Evolutionary conservation across 2,888 invertebrate genomes (phyloP).

Genomic region (Cynaeus angustus): DNA sequence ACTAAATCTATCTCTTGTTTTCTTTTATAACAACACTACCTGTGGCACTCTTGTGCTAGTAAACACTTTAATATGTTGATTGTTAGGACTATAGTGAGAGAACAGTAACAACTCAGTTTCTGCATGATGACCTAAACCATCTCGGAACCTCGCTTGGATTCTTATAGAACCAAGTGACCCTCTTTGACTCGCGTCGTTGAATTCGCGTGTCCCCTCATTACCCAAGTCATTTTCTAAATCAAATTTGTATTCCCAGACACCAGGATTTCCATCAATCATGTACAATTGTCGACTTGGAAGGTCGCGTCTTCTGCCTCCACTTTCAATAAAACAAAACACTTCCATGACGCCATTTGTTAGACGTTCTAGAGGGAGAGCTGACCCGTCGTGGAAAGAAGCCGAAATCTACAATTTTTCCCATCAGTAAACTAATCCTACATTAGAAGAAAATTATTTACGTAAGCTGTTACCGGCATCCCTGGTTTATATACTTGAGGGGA

Average conservation of each 20-base stretch:
- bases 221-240: constrained; percentile 83
- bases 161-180: constrained; percentile 58
- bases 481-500: constrained; percentile 96
- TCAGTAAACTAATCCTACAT: background rate
- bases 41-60: constrained; percentile 88
- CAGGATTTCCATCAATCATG: constrained; percentile 80
- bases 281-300: constrained; percentile 77
- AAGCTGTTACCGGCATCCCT: constrained; percentile 90
- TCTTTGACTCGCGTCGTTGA: constrained; percentile 64
- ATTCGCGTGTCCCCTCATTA: constrained; percentile 63
- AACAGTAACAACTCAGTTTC: constrained; percentile 81
- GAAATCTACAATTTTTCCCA: constrained; percentile 76
- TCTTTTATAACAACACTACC: constrained; percentile 47
- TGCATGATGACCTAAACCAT: constrained; percentile 80
- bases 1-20: too few relatives aligned
- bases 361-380: constrained; percentile 80
- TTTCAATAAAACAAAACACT: constrained; percentile 78
- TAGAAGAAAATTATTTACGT: constrained; percentile 75
- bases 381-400: constrained; percentile 94
- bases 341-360: constrained; percentile 80
- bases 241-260: constrained; percentile 88
- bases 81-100: constrained; percentile 86
- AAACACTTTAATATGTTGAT: constrained; percentile 88
- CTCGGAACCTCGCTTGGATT: constrained; percentile 80
- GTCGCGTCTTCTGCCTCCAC: constrained; percentile 77